phyloP scores from a whole-genome alignment of 2,888 invertebrate genomes.

The Ditula angustiorana region DNA sequence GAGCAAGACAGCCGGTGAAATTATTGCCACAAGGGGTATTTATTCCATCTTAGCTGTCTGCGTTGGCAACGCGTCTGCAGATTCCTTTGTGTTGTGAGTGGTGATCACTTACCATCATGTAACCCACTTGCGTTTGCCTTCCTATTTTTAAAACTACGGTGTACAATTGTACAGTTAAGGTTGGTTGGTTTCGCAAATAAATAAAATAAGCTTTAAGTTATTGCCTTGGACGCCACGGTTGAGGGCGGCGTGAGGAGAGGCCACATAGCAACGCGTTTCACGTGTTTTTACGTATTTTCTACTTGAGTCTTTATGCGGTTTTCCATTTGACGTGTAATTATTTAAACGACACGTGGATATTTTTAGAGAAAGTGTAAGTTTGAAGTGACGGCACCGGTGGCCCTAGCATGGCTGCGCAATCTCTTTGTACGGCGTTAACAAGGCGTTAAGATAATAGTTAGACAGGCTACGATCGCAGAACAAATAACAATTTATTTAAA shows the following conservation, averaged over 20 bases:
- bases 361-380: not conserved
- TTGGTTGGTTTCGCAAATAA: not conserved
- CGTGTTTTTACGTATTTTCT: slow-evolving; percentile 39
- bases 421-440: no score
- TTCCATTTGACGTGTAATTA: slow-evolving; percentile 15
- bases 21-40: no score
- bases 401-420: no score
- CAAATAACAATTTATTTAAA: no score
- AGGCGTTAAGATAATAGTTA: no score
- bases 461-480: no score
- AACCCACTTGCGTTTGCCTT: no score
- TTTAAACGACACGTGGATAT: not conserved
- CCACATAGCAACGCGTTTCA: slow-evolving; percentile 31
- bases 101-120: no score
- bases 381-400: no score
- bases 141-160: not conserved
- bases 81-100: no score
- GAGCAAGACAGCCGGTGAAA: no score
- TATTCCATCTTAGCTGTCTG: no score
- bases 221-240: not conserved
- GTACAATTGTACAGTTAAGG: not conserved
- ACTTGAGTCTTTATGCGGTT: slow-evolving; percentile 28
- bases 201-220: not conserved
- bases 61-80: not conserved
- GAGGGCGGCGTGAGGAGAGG: slow-evolving; percentile 6